Conservation (phyloP, 2,888 invertebrate species). For the Chromoteleia sp. region DNA sequence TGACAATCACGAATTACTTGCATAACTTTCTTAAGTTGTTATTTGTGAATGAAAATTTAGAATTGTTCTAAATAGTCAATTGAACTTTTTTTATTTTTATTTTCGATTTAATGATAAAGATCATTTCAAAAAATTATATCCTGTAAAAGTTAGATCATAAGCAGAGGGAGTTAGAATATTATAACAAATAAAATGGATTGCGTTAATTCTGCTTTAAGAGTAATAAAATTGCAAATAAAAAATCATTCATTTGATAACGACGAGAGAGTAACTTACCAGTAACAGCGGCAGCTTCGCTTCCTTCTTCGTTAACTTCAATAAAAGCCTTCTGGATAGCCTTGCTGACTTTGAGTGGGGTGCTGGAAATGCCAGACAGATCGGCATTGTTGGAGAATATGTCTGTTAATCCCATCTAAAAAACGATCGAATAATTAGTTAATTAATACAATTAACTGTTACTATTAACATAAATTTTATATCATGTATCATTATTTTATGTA, state of each 20-base stretch:
- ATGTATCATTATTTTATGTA: too few relatives aligned
- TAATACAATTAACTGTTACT: too few relatives aligned
- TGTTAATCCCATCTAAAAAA: conserved; percentile 32
- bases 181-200: conserved; percentile 17
- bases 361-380: neutral
- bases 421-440: too few relatives aligned
- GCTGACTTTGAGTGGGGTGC: conserved; percentile 87
- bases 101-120: too few relatives aligned
- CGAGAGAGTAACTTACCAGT: conserved; percentile 16
- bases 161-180: conserved; percentile 9
- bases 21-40: conserved; percentile 17
- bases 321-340: conserved; percentile 93
- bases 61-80: too few relatives aligned
- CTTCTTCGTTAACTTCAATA: conserved; percentile 94
- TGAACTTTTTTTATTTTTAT: too few relatives aligned
- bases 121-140: too few relatives aligned
- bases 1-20: conserved; percentile 18
- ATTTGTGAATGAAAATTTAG: too few relatives aligned
- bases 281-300: conserved; percentile 87
- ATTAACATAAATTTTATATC: too few relatives aligned
- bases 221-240: conserved; percentile 8
- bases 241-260: neutral
- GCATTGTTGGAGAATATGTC: neutral
- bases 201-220: conserved; percentile 17
- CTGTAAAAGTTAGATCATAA: neutral